Conservation (phyloP, 2,888 invertebrate species). For the Dryomyza anilis region DNA sequence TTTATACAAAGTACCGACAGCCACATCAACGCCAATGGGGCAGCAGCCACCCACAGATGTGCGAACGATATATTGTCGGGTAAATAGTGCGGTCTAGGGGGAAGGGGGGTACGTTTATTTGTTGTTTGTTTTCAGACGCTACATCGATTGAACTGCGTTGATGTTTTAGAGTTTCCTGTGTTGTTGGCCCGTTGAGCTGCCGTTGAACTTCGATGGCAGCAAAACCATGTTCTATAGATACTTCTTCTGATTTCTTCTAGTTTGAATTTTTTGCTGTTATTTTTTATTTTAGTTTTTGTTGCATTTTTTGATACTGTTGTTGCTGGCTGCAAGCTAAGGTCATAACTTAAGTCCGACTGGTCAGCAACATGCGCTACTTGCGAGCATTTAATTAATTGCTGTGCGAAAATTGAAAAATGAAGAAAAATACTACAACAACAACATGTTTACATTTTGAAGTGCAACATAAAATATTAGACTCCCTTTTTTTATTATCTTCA, state of each 20-base stretch:
- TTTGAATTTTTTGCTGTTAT: neutral
- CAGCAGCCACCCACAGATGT: constrained; percentile 9
- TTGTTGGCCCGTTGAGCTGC: neutral
- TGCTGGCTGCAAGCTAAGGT: constrained; percentile 10
- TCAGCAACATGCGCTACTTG: constrained; percentile 27
- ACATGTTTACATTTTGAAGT: constrained; percentile 43
- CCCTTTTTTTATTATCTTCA: constrained; percentile 1
- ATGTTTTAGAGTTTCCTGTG: constrained; percentile 27
- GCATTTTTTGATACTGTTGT: constrained; percentile 5
- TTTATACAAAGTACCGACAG: constrained; percentile 33
- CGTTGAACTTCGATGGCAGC: constrained; percentile 1
- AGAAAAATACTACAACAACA: constrained; percentile 2
- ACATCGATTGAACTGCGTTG: constrained; percentile 9
- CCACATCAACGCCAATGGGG: neutral
- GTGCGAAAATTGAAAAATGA: neutral
- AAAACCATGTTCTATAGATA: neutral
- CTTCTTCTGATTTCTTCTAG: neutral
- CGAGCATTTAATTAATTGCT: constrained; percentile 35
- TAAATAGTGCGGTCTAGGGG: neutral
- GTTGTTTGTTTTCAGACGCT: too few relatives aligned
- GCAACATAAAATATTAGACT: constrained; percentile 16
- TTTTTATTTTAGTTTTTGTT: constrained; percentile 14
- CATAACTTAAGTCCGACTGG: neutral
- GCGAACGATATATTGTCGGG: neutral
- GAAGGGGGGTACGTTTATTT: too few relatives aligned